These are phyloP conservation scores for Notarius quadriscutis DNA, from an alignment of 2,113 vertebrate species.

Conservation along the genomic window DNA sequence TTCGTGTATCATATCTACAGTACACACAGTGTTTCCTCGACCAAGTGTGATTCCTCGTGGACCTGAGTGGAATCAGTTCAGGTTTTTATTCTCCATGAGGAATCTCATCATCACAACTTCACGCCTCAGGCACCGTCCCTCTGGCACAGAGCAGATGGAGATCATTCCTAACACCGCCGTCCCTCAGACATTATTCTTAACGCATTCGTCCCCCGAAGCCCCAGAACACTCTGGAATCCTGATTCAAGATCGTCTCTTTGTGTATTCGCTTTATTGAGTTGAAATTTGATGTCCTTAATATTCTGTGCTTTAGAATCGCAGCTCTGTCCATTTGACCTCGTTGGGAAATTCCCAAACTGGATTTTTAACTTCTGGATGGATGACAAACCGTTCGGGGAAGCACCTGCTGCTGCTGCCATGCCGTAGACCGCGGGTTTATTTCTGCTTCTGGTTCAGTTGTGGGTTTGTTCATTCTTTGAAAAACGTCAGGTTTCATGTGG, in stretches of 20 bases:
- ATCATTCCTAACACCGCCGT: background rate
- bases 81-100: background rate
- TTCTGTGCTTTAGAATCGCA: background rate
- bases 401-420: conserved; percentile 14
- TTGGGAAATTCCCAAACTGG: conserved; percentile 8
- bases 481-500: conserved; percentile 8
- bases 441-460: conserved; percentile 11
- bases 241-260: background rate
- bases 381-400: background rate
- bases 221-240: background rate
- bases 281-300: background rate
- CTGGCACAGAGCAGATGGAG: background rate
- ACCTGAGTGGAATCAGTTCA: background rate
- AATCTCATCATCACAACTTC: conserved; percentile 1
- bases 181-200: background rate
- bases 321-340: background rate
- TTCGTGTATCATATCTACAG: background rate
- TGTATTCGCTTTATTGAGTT: background rate
- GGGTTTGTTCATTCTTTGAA: background rate
- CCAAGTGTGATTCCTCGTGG: background rate
- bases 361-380: background rate
- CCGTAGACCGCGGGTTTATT: background rate
- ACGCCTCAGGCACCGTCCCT: background rate
- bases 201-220: background rate
- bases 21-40: background rate